Evolutionary conservation across 1,140 invertebrate species (phyloP).

Genomic region (Plectus sambesii): DNA sequence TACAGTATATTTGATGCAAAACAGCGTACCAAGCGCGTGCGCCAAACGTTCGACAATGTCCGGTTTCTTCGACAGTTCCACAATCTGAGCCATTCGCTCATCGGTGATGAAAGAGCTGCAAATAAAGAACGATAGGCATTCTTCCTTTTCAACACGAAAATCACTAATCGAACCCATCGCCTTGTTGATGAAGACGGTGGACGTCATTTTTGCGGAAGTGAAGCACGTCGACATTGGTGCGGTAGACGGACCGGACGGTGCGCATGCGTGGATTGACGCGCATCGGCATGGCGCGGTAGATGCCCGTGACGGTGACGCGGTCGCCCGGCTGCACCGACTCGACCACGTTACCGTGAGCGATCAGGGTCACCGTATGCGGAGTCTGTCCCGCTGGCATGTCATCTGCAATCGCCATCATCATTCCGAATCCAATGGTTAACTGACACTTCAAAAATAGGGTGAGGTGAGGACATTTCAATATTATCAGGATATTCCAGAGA

Average conservation of each 20-base stretch:
- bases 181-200: slow-evolving; percentile 65
- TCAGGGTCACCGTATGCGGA: slow-evolving; percentile 79
- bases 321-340: slow-evolving; percentile 89
- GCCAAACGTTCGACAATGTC: slow-evolving; percentile 89
- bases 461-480: too few species aligned
- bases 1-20: too few species aligned
- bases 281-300: slow-evolving; percentile 76
- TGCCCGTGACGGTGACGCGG: slow-evolving; percentile 79
- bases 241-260: slow-evolving; percentile 77
- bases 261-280: slow-evolving; percentile 69
- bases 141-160: slow-evolving; percentile 4
- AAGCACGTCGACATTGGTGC: slow-evolving; percentile 90
- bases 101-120: slow-evolving; percentile 56
- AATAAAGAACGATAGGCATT: neutral
- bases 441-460: too few species aligned
- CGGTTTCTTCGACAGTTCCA: slow-evolving; percentile 64
- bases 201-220: slow-evolving; percentile 82
- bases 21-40: slow-evolving; percentile 58
- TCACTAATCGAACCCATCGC: slow-evolving; percentile 56
- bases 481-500: too few species aligned
- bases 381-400: slow-evolving; percentile 97
- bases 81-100: slow-evolving; percentile 73
- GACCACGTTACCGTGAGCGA: slow-evolving; percentile 87
- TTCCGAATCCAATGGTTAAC: slow-evolving; percentile 18
- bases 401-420: slow-evolving; percentile 52